Evolutionary conservation across 2,888 invertebrate species (phyloP).

Genomic region (Unio delphinus): DNA sequence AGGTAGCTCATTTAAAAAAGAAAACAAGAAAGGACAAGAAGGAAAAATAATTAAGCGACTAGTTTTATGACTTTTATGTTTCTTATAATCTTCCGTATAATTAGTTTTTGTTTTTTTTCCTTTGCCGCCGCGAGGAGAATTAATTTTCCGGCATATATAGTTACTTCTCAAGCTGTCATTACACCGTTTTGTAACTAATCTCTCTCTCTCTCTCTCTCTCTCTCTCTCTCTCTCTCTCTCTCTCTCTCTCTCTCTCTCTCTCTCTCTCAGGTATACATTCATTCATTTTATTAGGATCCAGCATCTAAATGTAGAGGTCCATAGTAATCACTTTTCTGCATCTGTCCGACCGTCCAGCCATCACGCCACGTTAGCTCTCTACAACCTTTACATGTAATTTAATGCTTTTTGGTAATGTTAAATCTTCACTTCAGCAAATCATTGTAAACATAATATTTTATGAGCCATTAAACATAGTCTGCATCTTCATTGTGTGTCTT

Average conservation of each 20-base stretch:
- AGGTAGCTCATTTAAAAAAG: too few relatives aligned
- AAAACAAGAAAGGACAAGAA: too few relatives aligned
- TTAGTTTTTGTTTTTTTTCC: constrained; percentile 3
- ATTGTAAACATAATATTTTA: too few relatives aligned
- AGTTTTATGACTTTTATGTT: not conserved
- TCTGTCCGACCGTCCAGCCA: too few relatives aligned
- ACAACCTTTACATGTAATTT: too few relatives aligned
- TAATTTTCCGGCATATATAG: constrained; percentile 4
- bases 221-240: constrained; percentile 16
- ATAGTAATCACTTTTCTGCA: too few relatives aligned
- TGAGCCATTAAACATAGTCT: too few relatives aligned
- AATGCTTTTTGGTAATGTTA: too few relatives aligned
- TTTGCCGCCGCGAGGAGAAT: not conserved
- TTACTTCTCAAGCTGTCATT: constrained; percentile 5
- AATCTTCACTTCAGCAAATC: too few relatives aligned
- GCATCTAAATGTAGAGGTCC: not conserved
- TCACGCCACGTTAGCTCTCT: too few relatives aligned
- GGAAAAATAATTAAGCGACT: too few relatives aligned
- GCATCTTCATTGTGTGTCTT: too few relatives aligned
- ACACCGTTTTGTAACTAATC: constrained; percentile 8
- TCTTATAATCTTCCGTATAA: constrained; percentile 2
- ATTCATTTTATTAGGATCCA: not conserved
- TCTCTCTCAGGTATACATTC: constrained; percentile 2
- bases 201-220: constrained; percentile 20
- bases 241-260: constrained; percentile 3